phyloP scores from a whole-genome alignment of 1,140 invertebrate genomes.

The Brachionus asplanchnoidis region DNA sequence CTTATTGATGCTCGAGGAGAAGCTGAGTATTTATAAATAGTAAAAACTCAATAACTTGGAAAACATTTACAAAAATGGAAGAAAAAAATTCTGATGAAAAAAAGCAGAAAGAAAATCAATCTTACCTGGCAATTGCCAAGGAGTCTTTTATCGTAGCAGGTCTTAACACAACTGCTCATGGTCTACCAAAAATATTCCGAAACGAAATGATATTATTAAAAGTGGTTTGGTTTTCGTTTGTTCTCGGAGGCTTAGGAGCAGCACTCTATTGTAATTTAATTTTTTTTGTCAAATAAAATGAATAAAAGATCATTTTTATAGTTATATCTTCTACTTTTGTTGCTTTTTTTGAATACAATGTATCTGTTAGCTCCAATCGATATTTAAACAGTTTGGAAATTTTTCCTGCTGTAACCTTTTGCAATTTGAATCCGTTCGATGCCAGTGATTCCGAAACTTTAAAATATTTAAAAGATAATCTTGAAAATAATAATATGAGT shows the following conservation, averaged over 20 bases:
- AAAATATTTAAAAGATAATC: neutral
- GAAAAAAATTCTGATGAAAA: neutral
- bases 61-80: neutral
- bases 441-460: neutral
- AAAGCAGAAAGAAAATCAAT: neutral
- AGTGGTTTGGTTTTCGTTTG: neutral
- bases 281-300: neutral
- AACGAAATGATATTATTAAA: neutral
- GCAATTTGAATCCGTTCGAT: conserved; percentile 55
- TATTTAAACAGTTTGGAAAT: conserved; percentile 25
- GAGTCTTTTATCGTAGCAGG: neutral
- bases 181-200: conserved; percentile 28
- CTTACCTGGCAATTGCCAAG: neutral
- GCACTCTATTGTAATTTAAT: neutral
- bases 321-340: neutral
- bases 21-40: neutral
- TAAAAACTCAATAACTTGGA: neutral
- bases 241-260: neutral
- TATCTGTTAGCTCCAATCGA: neutral
- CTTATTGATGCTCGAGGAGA: neutral
- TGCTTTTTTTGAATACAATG: neutral
- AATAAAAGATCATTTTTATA: neutral
- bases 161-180: conserved; percentile 26
- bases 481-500: neutral
- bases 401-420: conserved; percentile 56